Evolutionary conservation across 37 sponge, comb jelly and placozoan genomes (phyloP).

Genomic region (Ephydatia muelleri): DNA sequence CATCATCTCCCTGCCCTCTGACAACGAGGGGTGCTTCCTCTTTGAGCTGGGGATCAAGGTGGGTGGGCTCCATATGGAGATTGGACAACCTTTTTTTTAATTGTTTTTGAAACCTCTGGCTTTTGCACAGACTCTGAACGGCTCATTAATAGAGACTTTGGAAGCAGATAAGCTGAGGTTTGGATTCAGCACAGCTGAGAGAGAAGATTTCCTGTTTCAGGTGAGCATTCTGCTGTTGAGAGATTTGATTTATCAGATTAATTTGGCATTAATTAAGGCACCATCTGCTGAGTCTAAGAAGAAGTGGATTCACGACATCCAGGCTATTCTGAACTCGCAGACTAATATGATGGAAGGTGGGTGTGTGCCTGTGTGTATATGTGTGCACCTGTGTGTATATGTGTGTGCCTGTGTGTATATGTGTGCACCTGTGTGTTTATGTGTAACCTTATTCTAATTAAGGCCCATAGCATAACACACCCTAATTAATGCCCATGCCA

Average conservation of each 20-base stretch:
- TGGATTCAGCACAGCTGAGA: not conserved
- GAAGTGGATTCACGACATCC: constrained; percentile 32
- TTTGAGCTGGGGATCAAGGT: constrained; percentile 45
- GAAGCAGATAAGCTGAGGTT: constrained; percentile 12
- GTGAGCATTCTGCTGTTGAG: not conserved
- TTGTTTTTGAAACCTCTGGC: not conserved
- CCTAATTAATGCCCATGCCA: not conserved
- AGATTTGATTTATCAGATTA: too few species aligned
- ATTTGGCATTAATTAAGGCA: not conserved
- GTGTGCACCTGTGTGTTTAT: not conserved
- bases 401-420: too few species aligned
- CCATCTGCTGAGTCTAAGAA: constrained; percentile 12
- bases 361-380: not conserved
- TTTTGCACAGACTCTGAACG: constrained; percentile 4
- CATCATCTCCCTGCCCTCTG: constrained; percentile 24
- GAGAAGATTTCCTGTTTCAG: not conserved
- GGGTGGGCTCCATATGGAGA: not conserved
- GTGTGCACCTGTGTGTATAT: not conserved
- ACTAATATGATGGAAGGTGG: constrained; percentile 24
- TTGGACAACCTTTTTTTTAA: not conserved
- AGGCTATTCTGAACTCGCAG: constrained; percentile 30
- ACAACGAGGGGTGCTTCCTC: constrained; percentile 49
- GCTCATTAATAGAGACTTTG: not conserved
- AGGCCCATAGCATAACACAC: not conserved
- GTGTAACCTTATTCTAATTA: not conserved